phyloP scores from a whole-genome alignment of 2,888 invertebrate species.

The Drosophila macrothrix region DNA sequence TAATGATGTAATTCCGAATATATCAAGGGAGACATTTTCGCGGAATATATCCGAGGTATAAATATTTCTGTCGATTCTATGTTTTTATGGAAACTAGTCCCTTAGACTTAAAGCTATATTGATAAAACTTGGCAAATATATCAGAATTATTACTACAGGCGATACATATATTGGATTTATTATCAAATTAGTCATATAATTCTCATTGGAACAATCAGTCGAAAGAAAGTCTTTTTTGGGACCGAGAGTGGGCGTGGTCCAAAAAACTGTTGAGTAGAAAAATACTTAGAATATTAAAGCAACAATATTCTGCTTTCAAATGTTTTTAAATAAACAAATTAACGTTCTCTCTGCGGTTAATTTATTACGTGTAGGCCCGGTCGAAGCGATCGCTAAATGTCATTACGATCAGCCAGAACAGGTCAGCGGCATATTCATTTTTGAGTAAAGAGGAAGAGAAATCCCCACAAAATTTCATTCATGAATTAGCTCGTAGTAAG shows the following conservation, averaged over 20 bases:
- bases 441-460: conserved; percentile 9
- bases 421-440: conserved; percentile 31
- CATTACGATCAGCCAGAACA: neutral
- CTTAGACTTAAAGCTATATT: too few species aligned
- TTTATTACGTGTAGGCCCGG: neutral
- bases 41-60: too few species aligned
- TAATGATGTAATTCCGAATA: neutral
- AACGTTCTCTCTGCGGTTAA: conserved; percentile 3
- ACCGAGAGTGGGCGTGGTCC: too few species aligned
- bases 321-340: too few species aligned
- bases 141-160: neutral
- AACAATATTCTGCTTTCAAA: too few species aligned
- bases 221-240: neutral
- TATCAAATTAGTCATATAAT: neutral
- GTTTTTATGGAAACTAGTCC: too few species aligned
- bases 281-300: too few species aligned
- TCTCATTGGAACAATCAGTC: neutral
- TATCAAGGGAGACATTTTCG: too few species aligned
- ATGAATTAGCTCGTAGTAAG: conserved; percentile 32
- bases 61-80: too few species aligned
- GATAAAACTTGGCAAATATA: too few species aligned
- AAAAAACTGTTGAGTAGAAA: too few species aligned
- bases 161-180: neutral
- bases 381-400: neutral
- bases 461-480: conserved; percentile 18